These are phyloP conservation scores for Myotis planiceps DNA, from an alignment of 2,797 vertebrate species.

Conservation along the genomic window DNA sequence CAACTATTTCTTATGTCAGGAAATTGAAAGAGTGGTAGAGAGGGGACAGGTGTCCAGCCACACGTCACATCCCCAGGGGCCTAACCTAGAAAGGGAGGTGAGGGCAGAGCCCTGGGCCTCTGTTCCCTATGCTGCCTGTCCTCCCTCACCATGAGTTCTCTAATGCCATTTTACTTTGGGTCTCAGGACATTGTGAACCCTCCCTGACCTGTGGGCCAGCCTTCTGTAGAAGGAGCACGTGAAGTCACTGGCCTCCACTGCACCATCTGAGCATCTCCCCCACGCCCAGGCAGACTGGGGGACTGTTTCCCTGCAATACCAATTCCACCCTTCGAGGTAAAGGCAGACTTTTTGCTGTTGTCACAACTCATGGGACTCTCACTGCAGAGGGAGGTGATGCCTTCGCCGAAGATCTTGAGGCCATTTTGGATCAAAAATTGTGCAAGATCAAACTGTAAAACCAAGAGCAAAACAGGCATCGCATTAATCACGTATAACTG, in stretches of 20 bases:
- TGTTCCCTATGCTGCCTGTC: background rate
- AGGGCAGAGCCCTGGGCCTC: background rate
- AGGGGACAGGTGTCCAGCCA: too few species aligned
- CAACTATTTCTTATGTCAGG: too few species aligned
- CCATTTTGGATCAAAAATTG: slow-evolving; percentile 92
- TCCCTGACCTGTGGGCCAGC: background rate
- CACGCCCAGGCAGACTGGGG: background rate
- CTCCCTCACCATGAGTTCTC: background rate
- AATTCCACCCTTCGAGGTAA: slow-evolving; percentile 76
- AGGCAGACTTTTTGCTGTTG: slow-evolving; percentile 88
- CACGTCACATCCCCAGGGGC: too few species aligned
- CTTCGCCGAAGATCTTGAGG: slow-evolving; percentile 89
- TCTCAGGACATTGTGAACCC: background rate
- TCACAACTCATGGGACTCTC: slow-evolving; percentile 88
- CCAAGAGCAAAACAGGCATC: background rate
- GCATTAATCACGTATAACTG: background rate
- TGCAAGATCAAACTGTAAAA: slow-evolving; percentile 90
- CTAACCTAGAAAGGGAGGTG: too few species aligned
- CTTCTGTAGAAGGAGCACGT: background rate
- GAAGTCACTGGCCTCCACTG: too few species aligned
- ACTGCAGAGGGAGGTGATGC: slow-evolving; percentile 88
- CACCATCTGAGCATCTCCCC: background rate
- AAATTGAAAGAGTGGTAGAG: too few species aligned
- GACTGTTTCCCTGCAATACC: background rate
- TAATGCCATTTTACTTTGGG: background rate